Base-by-base conservation (phyloP, 2,113 vertebrate species). In the Esox niger region DNA sequence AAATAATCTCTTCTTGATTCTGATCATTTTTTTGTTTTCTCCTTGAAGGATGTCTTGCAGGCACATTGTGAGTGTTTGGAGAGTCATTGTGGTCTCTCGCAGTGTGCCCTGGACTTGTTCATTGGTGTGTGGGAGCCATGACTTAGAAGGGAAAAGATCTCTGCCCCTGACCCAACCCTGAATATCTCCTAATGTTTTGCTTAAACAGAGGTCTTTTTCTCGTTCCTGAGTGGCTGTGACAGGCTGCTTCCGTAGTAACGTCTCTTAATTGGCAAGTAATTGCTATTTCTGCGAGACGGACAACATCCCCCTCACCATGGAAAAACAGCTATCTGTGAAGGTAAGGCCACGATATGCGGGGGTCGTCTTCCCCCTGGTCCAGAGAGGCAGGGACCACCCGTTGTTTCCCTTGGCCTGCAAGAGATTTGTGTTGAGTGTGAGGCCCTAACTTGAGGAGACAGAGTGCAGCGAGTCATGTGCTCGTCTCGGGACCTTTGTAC, bases 201-300 rank as follows among this genome's bases (percentile, higher is more conserved):
- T 84, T 88, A 84, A 73, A 69, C 74, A 74, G 85, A 84, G 81
- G 81, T 84, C 80, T 74, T 79, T 70, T 62, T 85, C 82, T 82
- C 3, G 15, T 76, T 75, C 80, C 71, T 86, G 82, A 91, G 84
- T 88, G 87, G 77, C 76, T 90, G 76, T 91, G 90, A 90, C 91
- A 91, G 87, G 84, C 86, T 79, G 80, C 87, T 91, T 92, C 88
- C 88, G 69, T 79, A 76, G 84, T 83, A 90, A 86, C 83, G 82
- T 69, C 80, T 82, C 84, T 89, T 90, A 88, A 91, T 91, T 87
- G 88, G 78, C 74, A 72, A 86, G 86, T 91, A 90, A 91, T 91
- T 90, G 84, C 89, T 90, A 91, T 91, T 89, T 91, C 86, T 86
- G 78, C 76, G 84, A 71, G 79, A 88, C 75, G 87, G 88, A 57